phyloP scores from a whole-genome alignment of 2,113 vertebrate genomes.

The Formicarius rufipectus region DNA sequence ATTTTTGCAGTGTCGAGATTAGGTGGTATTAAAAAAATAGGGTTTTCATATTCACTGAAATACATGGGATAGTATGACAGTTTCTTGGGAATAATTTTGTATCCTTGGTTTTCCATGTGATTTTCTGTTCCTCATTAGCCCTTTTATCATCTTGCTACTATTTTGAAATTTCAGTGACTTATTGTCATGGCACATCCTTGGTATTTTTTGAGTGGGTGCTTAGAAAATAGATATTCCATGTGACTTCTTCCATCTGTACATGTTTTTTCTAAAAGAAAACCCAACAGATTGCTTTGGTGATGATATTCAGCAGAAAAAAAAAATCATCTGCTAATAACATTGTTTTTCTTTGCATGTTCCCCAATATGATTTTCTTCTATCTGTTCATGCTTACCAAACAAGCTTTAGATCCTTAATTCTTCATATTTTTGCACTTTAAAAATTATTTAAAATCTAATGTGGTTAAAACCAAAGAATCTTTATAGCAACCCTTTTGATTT shows the following conservation, averaged over 20 bases:
- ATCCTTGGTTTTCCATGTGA: not conserved
- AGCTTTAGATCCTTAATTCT: not conserved
- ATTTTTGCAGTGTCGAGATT: not conserved
- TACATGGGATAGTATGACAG: not conserved
- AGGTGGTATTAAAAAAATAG: not conserved
- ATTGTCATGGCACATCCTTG: not conserved
- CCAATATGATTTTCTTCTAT: not conserved
- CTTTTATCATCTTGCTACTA: not conserved
- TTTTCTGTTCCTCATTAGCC: not conserved
- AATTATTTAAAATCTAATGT: not conserved
- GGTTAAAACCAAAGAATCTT: not conserved
- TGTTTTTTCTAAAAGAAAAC: not conserved
- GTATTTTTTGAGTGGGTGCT: not conserved
- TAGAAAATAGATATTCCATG: constrained; percentile 20
- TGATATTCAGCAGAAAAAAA: not conserved
- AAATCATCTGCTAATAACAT: not conserved
- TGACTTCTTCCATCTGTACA: constrained; percentile 45
- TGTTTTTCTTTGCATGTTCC: not conserved
- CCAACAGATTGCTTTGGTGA: constrained; percentile 17
- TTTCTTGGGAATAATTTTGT: not conserved
- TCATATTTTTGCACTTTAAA: not conserved
- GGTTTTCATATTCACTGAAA: not conserved
- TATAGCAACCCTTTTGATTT: not conserved
- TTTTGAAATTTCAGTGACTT: not conserved
- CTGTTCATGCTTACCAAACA: not conserved